phyloP scores from a whole-genome alignment of 2,888 invertebrate species.

The Podotricha telesiphe region DNA sequence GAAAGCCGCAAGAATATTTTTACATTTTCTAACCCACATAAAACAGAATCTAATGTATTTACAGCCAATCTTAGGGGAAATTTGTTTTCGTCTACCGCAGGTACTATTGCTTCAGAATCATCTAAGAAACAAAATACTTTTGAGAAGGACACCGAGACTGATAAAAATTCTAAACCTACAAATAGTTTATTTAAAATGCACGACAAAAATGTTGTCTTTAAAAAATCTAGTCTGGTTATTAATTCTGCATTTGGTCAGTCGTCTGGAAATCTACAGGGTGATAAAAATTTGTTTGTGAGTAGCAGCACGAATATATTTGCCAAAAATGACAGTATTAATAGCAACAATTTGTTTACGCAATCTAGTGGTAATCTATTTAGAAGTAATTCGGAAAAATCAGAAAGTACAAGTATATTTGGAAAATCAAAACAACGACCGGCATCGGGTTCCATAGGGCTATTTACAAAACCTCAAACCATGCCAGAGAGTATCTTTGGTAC shows the following conservation, averaged over 20 bases:
- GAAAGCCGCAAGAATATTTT: slow-evolving; percentile 59
- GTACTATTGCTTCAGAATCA: slow-evolving; percentile 13
- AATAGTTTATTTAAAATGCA: slow-evolving; percentile 50
- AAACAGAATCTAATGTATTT: slow-evolving; percentile 46
- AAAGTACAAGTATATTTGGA: slow-evolving; percentile 58
- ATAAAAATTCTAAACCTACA: slow-evolving; percentile 34
- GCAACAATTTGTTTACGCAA: slow-evolving; percentile 50
- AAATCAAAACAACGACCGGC: slow-evolving; percentile 51
- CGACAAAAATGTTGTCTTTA: slow-evolving; percentile 49
- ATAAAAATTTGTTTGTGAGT: slow-evolving; percentile 42
- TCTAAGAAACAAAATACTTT: slow-evolving; percentile 39
- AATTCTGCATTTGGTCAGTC: slow-evolving; percentile 50
- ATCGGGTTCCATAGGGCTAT: slow-evolving; percentile 61
- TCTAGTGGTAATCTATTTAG: slow-evolving; percentile 52
- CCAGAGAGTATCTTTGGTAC: slow-evolving; percentile 27
- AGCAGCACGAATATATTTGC: slow-evolving; percentile 44
- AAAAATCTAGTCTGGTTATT: slow-evolving; percentile 36
- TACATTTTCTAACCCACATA: slow-evolving; percentile 72
- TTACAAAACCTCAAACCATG: slow-evolving; percentile 51
- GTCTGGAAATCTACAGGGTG: slow-evolving; percentile 31
- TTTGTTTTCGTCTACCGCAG: slow-evolving; percentile 23
- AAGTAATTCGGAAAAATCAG: slow-evolving; percentile 43
- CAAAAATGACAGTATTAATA: slow-evolving; percentile 38
- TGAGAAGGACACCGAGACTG: slow-evolving; percentile 31
- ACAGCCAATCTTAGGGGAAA: slow-evolving; percentile 23